These are phyloP conservation scores for Trichonephila clavipes DNA, from an alignment of 1,140 invertebrate species.

Conservation along the genomic window DNA sequence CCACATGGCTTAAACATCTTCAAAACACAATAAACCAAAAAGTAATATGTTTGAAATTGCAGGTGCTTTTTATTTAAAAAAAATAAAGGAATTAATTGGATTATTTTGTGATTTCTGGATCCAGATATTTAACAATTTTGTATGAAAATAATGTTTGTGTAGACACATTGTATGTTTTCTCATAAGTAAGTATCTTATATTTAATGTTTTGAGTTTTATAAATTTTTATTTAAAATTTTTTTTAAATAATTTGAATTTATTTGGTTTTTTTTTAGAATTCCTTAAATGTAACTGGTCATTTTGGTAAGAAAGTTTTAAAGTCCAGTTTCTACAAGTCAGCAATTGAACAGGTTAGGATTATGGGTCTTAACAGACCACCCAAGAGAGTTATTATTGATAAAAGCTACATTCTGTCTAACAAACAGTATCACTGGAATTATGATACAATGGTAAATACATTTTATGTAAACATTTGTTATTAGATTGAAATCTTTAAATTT, in stretches of 20 bases:
- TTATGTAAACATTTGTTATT: not conserved
- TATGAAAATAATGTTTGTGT: too few species aligned
- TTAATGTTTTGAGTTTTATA: too few species aligned
- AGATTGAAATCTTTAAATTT: too few species aligned
- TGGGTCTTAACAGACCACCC: slow-evolving; percentile 64
- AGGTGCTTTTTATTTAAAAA: too few species aligned
- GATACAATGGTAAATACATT: slow-evolving; percentile 45
- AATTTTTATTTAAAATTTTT: not conserved
- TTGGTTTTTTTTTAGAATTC: slow-evolving; percentile 33
- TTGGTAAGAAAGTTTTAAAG: slow-evolving; percentile 59
- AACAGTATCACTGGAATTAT: slow-evolving; percentile 73
- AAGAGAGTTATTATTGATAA: slow-evolving; percentile 70
- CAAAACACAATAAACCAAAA: too few species aligned
- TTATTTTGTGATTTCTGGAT: too few species aligned
- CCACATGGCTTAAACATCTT: too few species aligned
- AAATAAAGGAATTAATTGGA: too few species aligned
- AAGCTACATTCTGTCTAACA: slow-evolving; percentile 65
- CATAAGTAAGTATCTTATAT: too few species aligned
- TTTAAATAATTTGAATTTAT: not conserved
- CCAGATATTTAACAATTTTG: too few species aligned
- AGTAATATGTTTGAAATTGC: too few species aligned
- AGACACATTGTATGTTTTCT: too few species aligned
- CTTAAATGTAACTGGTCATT: slow-evolving; percentile 51
- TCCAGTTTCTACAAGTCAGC: slow-evolving; percentile 57
- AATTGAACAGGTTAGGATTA: slow-evolving; percentile 71